Conservation (phyloP, 2,888 invertebrate species). For the Camptogramma bilineatum region DNA sequence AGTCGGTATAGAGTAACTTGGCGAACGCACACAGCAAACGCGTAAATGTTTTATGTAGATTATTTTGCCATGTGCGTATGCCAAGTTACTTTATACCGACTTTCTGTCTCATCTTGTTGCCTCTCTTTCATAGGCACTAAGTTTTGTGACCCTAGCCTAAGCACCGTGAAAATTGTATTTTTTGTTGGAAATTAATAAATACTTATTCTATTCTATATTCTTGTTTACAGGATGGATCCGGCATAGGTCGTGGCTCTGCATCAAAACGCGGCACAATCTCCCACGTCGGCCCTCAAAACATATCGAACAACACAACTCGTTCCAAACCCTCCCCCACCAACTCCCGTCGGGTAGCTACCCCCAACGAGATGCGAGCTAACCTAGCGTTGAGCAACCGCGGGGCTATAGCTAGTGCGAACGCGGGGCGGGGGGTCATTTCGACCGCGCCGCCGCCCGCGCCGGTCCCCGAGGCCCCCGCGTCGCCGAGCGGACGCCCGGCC, state of each 20-base stretch:
- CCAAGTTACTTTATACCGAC: too few species aligned
- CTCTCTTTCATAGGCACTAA: neutral
- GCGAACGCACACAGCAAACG: too few species aligned
- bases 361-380: neutral
- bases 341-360: neutral
- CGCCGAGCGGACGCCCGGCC: conserved; percentile 57
- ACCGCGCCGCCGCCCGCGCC: conserved; percentile 24
- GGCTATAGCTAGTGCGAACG: conserved; percentile 11
- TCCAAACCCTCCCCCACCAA: neutral
- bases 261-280: conserved; percentile 22
- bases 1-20: too few species aligned
- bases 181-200: too few species aligned
- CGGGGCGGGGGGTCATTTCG: conserved; percentile 24
- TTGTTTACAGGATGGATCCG: conserved; percentile 15
- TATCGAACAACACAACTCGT: conserved; percentile 3
- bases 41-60: too few species aligned
- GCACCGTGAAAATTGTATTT: too few species aligned
- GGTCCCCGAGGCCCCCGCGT: conserved; percentile 20
- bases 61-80: too few species aligned
- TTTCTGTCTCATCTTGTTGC: too few species aligned
- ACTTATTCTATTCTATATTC: too few species aligned
- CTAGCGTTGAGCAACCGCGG: neutral
- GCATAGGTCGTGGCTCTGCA: conserved; percentile 14
- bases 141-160: too few species aligned
- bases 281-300: conserved; percentile 24